These are phyloP conservation scores for Bathynomus jamesi DNA, from an alignment of 1,140 invertebrate genomes.

Conservation along the genomic window DNA sequence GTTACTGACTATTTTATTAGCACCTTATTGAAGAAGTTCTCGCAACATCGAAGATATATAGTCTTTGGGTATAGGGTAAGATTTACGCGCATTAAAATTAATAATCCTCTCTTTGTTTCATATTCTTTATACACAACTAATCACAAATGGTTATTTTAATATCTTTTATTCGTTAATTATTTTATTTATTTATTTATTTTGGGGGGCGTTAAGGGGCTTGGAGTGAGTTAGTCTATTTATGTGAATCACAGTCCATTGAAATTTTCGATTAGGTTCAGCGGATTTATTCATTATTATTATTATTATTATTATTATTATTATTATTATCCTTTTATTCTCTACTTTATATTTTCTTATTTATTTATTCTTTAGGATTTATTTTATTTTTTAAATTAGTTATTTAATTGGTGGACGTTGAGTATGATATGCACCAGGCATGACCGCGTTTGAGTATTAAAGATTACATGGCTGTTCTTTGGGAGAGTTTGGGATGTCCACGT, in stretches of 20 bases:
- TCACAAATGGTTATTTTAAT: background rate
- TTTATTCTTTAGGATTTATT: no score
- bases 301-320: constrained; percentile 3
- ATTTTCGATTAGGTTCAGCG: no score
- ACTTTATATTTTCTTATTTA: no score
- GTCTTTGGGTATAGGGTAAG: no score
- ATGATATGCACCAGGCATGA: no score
- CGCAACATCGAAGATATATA: no score
- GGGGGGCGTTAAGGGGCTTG: no score
- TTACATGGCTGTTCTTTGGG: background rate
- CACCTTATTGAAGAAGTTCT: no score
- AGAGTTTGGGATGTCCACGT: background rate
- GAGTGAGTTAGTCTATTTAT: background rate
- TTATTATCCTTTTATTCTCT: background rate
- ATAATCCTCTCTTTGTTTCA: background rate
- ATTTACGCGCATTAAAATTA: no score
- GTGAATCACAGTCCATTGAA: background rate
- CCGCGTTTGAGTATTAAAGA: no score
- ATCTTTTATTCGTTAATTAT: background rate
- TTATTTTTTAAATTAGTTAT: background rate
- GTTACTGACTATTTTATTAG: no score
- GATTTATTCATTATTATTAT: background rate
- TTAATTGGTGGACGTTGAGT: background rate
- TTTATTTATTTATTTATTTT: no score
- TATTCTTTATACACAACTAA: background rate